These are phyloP conservation scores for Aplocera efformata DNA, from an alignment of 2,888 invertebrate species.

Conservation along the genomic window DNA sequence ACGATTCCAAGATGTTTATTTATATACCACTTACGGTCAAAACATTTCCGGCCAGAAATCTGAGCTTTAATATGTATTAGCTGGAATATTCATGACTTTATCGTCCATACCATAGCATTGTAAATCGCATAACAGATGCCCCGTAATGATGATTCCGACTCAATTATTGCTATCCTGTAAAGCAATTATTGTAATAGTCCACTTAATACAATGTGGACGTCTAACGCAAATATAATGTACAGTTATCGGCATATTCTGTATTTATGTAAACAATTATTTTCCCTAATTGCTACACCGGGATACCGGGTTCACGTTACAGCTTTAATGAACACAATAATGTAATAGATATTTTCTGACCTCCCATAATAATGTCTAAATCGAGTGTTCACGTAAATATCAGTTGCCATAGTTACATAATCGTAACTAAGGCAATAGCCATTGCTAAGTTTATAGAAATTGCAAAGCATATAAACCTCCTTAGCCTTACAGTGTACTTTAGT, in stretches of 20 bases:
- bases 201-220: constrained; percentile 57
- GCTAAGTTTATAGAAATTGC: too few species aligned
- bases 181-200: constrained; percentile 69
- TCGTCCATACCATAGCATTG: constrained; percentile 18
- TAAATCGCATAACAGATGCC: constrained; percentile 29
- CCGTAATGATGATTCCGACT: constrained; percentile 50
- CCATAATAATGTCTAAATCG: constrained; percentile 51
- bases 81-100: constrained; percentile 23
- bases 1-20: background rate
- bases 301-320: constrained; percentile 54
- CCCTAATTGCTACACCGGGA: constrained; percentile 65
- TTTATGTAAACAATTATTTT: constrained; percentile 73
- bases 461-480: too few species aligned
- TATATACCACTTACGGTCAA: constrained; percentile 17
- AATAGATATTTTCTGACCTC: constrained; percentile 75
- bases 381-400: constrained; percentile 3
- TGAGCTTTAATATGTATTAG: constrained; percentile 23
- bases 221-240: constrained; percentile 61
- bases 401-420: too few species aligned
- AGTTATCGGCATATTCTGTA: constrained; percentile 61
- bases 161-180: constrained; percentile 53
- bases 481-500: too few species aligned
- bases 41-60: constrained; percentile 17
- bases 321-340: constrained; percentile 74
- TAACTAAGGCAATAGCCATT: too few species aligned